These are phyloP conservation scores for Troides helena DNA, from an alignment of 2,888 invertebrate genomes.

Conservation along the genomic window DNA sequence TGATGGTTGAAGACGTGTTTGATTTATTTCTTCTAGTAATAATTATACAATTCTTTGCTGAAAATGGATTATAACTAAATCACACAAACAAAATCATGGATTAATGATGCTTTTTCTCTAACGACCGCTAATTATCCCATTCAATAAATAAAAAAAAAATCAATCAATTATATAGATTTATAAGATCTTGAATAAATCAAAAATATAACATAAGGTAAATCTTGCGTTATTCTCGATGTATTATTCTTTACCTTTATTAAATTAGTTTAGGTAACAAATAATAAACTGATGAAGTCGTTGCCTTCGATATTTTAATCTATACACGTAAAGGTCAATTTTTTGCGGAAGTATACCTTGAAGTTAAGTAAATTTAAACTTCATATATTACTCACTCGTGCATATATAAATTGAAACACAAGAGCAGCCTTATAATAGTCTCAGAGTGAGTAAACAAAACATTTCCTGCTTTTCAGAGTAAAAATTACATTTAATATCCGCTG, in stretches of 20 bases:
- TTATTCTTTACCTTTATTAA: background rate
- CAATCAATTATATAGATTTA: background rate
- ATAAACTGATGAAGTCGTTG: background rate
- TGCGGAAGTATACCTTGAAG: conserved; percentile 7
- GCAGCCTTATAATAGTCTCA: conserved; percentile 7
- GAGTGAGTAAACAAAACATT: background rate
- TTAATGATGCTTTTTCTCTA: too few relatives aligned
- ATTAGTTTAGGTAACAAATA: background rate
- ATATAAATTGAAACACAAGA: conserved; percentile 3
- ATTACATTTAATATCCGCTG: background rate
- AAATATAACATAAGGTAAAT: too few relatives aligned
- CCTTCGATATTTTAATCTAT: background rate
- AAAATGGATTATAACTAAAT: too few relatives aligned
- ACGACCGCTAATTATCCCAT: too few relatives aligned
- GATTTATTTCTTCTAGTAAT: too few relatives aligned
- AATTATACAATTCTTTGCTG: too few relatives aligned
- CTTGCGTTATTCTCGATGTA: background rate
- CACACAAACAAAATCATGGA: too few relatives aligned
- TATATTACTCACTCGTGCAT: conserved; percentile 10
- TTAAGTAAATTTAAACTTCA: background rate
- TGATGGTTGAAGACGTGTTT: too few relatives aligned
- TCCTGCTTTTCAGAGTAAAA: background rate
- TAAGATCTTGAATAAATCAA: background rate
- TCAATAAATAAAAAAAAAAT: too few relatives aligned
- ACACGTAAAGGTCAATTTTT: conserved; percentile 7